Evolutionary conservation across 2,113 vertebrate genomes (phyloP), one percentile per base, ranked within the genome.

Genomic region (Egretta garzetta): DNA sequence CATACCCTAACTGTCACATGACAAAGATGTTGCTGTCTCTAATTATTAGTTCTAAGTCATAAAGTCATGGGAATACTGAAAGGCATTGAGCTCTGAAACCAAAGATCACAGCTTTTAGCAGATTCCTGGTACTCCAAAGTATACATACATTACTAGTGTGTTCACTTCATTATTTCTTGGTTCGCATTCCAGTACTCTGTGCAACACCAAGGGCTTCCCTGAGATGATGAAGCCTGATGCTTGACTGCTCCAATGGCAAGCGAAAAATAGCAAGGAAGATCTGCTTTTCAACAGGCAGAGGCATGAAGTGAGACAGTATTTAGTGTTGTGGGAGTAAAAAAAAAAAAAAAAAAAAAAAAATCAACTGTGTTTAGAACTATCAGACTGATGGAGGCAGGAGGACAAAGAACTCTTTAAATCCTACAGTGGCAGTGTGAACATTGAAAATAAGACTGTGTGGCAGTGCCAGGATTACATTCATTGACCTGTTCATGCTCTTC

Each of bases 1-100:
- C 0, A 0, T 47, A 64, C 4, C 20, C 33, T 18, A 56, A 50
- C 8, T 47, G 11, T 10, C 53, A 56, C 5, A 67, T 37, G 21
- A 77, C 80, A 88, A 70, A 62, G n/a, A 6, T 14, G 14, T 35
- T 86, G 16, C 13, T 59, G 14, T 60, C 30, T 55, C 22, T 33
- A 62, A 55, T 45, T 50, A 64, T 33, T 56, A 74, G 43, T 60
- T 90, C 41, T 76, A 72, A 67, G 14, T 23, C 20, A 72, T 3
- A 0, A 0, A 59, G 8, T 59, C 19, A 47, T 1, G 50, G 56
- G 75, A 89, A 77, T 67, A 63, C 11, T 28, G 39, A 35, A 88
- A 60, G 26, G 27, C 7, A 53, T 12, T 55, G 47, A 77, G 21
- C 14, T 83, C 39, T 88, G 59, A 91, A 90, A 80, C 6, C 8